Conservation (phyloP, 2,797 vertebrate species). For the Sebastes variabilis region DNA sequence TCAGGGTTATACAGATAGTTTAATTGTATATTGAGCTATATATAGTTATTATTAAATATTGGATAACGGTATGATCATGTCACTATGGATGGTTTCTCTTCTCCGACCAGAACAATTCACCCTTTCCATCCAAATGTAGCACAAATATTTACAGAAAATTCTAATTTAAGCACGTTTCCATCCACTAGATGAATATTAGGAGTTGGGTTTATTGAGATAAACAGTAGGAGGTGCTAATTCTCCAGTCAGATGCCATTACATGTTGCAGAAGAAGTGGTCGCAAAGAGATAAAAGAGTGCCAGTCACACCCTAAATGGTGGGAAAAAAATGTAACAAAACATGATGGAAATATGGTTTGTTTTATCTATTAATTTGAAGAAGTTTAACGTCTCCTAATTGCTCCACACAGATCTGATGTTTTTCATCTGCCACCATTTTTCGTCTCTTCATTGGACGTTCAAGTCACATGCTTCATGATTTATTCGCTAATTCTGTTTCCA, state of each 20-base stretch:
- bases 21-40: conserved; percentile 8
- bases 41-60: neutral
- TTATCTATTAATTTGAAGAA: neutral
- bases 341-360: neutral
- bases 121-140: too few species aligned
- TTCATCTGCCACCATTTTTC: neutral
- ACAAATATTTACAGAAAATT: too few species aligned
- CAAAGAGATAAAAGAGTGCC: neutral
- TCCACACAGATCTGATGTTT: neutral
- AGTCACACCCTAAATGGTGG: neutral
- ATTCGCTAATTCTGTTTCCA: neutral
- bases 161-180: neutral
- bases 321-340: neutral
- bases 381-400: neutral
- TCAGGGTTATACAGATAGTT: neutral
- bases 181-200: neutral
- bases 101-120: neutral
- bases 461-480: neutral
- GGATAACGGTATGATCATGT: neutral
- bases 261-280: neutral
- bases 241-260: neutral
- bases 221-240: neutral
- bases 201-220: neutral
- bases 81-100: neutral
- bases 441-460: neutral